Conservation (phyloP, 2,113 vertebrate species). For the Lycaon pictus region DNA sequence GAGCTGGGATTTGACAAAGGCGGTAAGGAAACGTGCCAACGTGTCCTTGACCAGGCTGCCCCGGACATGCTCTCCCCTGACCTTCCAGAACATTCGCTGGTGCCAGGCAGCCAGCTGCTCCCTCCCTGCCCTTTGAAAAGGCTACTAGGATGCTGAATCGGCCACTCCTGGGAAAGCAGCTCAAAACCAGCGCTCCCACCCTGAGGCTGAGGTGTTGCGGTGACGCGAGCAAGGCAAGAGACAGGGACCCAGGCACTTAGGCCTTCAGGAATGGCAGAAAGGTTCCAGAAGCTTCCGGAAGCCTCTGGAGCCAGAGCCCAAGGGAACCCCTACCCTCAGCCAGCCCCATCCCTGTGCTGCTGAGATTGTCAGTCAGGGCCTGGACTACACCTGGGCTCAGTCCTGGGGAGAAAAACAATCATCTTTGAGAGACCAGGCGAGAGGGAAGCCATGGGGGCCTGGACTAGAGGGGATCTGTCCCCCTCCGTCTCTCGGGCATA, state of each 20-base stretch:
- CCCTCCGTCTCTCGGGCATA: fast-evolving
- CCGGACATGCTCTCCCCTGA: background rate
- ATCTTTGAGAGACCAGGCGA: background rate
- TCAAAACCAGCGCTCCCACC: background rate
- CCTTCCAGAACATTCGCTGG: fast-evolving
- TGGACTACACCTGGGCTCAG: background rate
- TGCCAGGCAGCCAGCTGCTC: background rate
- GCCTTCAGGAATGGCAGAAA: background rate
- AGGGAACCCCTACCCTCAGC: background rate
- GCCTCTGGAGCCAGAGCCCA: background rate
- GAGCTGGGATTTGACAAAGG: background rate
- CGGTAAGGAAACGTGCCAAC: fast-evolving
- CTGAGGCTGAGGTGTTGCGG: background rate
- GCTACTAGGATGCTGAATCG: background rate
- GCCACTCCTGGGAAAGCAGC: background rate
- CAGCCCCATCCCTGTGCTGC: background rate
- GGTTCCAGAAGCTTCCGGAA: background rate
- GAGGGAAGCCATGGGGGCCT: background rate
- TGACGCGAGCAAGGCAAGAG: background rate
- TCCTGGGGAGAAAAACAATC: background rate
- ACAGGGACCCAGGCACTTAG: background rate
- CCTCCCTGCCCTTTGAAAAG: background rate
- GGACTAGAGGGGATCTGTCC: too few species aligned
- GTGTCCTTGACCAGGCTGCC: background rate
- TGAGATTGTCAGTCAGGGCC: background rate